These are phyloP conservation scores for Xestoiulus laeticollis DNA, from an alignment of 2,888 invertebrate genomes.

Conservation along the genomic window DNA sequence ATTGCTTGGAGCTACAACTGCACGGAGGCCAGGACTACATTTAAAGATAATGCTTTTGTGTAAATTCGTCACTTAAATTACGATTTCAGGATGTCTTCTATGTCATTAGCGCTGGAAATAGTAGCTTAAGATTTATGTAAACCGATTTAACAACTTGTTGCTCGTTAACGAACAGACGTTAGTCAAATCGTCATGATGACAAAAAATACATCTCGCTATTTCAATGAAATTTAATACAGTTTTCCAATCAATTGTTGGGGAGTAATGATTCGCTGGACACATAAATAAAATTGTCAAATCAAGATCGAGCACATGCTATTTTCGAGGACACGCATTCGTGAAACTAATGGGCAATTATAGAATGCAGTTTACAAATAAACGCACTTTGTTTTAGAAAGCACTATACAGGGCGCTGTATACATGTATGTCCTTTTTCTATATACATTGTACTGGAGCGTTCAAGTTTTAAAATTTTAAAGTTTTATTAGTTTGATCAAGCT, in stretches of 20 bases:
- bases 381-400: not conserved
- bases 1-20: not conserved
- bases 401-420: not conserved
- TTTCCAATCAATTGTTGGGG: not conserved
- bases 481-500: not conserved
- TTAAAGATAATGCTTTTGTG: not conserved
- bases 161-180: slow-evolving; percentile 22
- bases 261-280: not conserved
- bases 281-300: slow-evolving; percentile 7
- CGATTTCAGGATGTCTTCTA: slow-evolving; percentile 12
- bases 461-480: no score
- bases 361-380: not conserved
- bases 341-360: slow-evolving; percentile 11
- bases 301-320: not conserved
- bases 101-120: slow-evolving; percentile 8
- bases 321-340: not conserved
- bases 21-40: slow-evolving; percentile 2
- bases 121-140: slow-evolving; percentile 32
- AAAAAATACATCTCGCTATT: not conserved
- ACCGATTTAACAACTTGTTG: not conserved
- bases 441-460: not conserved
- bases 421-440: not conserved
- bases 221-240: not conserved
- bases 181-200: slow-evolving; percentile 20
- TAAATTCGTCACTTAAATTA: slow-evolving; percentile 24